phyloP scores from a whole-genome alignment of 2,113 vertebrate species.

The Acrocephalus arundinaceus region DNA sequence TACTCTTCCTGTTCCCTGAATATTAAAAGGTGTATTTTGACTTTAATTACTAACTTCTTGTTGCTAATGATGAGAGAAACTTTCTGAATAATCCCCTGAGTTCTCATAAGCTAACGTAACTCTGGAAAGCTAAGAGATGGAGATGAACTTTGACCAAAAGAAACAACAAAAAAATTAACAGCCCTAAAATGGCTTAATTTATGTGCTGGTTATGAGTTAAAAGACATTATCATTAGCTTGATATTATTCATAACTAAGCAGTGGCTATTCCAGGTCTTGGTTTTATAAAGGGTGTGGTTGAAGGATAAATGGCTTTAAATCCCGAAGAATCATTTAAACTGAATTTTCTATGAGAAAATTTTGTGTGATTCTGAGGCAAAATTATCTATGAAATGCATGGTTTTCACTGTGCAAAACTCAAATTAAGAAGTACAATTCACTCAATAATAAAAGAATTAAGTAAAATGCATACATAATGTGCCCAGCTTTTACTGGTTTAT shows the following conservation, averaged over 20 bases:
- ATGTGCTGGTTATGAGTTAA: conserved; percentile 53
- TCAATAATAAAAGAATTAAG: not conserved
- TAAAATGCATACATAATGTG: not conserved
- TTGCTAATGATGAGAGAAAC: conserved; percentile 37
- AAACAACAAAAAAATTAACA: not conserved
- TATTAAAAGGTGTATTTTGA: conserved; percentile 31
- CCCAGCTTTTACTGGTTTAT: not conserved
- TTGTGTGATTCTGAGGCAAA: conserved; percentile 4
- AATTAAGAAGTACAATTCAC: not conserved
- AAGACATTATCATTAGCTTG: conserved; percentile 21
- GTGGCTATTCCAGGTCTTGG: conserved; percentile 8
- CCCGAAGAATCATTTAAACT: conserved; percentile 3
- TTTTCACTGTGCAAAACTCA: not conserved
- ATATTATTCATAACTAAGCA: conserved; percentile 54
- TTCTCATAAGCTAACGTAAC: conserved; percentile 48
- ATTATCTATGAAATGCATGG: not conserved
- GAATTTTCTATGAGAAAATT: conserved; percentile 35
- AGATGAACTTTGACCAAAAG: conserved; percentile 49
- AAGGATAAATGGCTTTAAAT: not conserved
- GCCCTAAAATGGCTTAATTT: conserved; percentile 22
- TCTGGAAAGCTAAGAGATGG: conserved; percentile 9
- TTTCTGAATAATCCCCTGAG: conserved; percentile 23
- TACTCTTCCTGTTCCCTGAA: not conserved
- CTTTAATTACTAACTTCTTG: conserved; percentile 49
- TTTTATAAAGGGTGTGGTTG: not conserved